Conservation (phyloP, 2,113 vertebrate genomes). For the Rhombomys opimus region DNA sequence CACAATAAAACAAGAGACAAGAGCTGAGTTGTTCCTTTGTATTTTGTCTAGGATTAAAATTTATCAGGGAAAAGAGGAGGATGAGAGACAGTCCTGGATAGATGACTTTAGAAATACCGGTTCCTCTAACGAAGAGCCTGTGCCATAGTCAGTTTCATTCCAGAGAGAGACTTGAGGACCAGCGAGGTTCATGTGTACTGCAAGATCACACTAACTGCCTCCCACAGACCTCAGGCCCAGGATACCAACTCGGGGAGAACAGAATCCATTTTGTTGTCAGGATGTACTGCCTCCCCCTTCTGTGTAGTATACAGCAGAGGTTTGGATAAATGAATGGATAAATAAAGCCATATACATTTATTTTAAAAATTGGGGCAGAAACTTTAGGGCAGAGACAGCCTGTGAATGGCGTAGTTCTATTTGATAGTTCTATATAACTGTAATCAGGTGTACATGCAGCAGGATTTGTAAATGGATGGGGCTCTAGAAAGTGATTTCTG, state of each 20-base stretch:
- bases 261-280: slow-evolving; percentile 6
- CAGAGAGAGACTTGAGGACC: not conserved
- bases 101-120: not conserved
- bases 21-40: not conserved
- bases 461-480: not conserved
- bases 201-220: not conserved
- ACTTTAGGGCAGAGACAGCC: not conserved
- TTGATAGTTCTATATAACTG: slow-evolving; percentile 20
- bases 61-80: not conserved
- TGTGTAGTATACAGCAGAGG: not conserved
- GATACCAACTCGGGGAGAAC: not conserved
- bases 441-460: not conserved
- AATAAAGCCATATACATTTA: not conserved
- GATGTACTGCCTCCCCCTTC: not conserved
- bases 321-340: not conserved
- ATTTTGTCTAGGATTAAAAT: slow-evolving; percentile 28
- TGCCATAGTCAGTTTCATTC: not conserved
- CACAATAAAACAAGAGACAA: not conserved
- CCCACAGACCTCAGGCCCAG: not conserved
- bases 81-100: not conserved
- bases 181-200: slow-evolving; percentile 1
- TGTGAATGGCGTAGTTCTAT: not conserved
- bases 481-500: slow-evolving; percentile 21
- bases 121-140: not conserved
- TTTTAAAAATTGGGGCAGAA: slow-evolving; percentile 56